Conservation (phyloP, 2,797 vertebrate genomes). For the Myioborus melanocephalus region DNA sequence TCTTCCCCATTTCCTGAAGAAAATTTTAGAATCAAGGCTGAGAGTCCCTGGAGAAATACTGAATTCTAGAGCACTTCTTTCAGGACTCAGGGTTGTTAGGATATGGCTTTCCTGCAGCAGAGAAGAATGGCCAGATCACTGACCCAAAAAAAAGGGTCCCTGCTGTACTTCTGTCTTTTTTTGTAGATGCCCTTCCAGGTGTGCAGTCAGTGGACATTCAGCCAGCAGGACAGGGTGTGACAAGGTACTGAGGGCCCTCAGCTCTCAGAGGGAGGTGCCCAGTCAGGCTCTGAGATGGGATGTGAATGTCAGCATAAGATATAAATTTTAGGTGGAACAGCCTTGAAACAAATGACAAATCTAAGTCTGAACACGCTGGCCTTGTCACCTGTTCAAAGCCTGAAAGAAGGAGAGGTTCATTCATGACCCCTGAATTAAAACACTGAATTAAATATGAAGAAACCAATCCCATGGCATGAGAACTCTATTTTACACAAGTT, state of each 20-base stretch:
- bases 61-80: background rate
- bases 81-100: background rate
- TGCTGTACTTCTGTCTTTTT: background rate
- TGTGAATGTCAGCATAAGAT: background rate
- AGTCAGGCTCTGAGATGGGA: background rate
- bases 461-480: background rate
- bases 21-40: background rate
- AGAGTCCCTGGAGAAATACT: background rate
- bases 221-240: background rate
- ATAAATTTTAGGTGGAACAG: background rate
- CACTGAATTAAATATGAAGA: background rate
- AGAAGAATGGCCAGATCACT: background rate
- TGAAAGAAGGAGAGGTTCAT: background rate
- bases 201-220: background rate
- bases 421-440: background rate
- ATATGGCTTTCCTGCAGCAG: background rate
- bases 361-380: background rate
- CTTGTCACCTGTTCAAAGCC: background rate
- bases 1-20: background rate
- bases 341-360: background rate
- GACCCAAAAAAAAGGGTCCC: background rate
- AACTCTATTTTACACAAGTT: background rate
- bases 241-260: background rate
- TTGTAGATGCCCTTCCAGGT: background rate
- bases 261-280: background rate